Evolutionary conservation across 2,888 invertebrate genomes (phyloP), one percentile per base, ranked within the genome.

Genomic region (Drosophila fulvimacula): DNA sequence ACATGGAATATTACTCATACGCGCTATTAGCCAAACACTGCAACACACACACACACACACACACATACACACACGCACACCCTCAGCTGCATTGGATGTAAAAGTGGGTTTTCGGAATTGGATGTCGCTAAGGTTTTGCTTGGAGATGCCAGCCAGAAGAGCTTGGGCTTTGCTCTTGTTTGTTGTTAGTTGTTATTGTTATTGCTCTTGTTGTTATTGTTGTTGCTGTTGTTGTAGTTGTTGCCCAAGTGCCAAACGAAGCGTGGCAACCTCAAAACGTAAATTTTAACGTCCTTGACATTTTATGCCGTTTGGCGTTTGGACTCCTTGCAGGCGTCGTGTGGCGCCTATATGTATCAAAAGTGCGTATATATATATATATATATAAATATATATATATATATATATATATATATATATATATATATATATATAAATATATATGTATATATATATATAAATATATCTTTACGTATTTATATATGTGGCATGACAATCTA

Each of bases 251-350:
- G 72, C 72, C 69, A 81, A 80, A 74, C 74, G 73, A 71, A 71
- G 71, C 74, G 65, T 74, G 69, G 65, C 64, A 79, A 74, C 69
- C 73, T 72, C 76, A 82, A 79, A 79, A 77, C 80, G 77, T 77
- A 81, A 79, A 82, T 79, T 79, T 80, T 67, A 80, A 75, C 73
- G 81, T 82, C 83, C 81, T 82, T 82, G 81, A 82, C 81, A 82
- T 82, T 82, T 81, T 80, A 71, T 75, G 68, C 65, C 81, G 70
- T 80, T 79, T 79, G 77, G 67, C 77, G 67, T 68, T 77, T 65
- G 56, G 53, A 60, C 65, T 67, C 42, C 49, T 65, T 73, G 44
- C 58, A 60, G 69, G 69, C 69, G 46, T 66, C 69, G 46, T 65
- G n/a, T 34, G 34, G 39, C 63, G 34, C 19, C 15, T 10, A 30